phyloP scores from a whole-genome alignment of 2,888 invertebrate species.

The Acleris emargana region DNA sequence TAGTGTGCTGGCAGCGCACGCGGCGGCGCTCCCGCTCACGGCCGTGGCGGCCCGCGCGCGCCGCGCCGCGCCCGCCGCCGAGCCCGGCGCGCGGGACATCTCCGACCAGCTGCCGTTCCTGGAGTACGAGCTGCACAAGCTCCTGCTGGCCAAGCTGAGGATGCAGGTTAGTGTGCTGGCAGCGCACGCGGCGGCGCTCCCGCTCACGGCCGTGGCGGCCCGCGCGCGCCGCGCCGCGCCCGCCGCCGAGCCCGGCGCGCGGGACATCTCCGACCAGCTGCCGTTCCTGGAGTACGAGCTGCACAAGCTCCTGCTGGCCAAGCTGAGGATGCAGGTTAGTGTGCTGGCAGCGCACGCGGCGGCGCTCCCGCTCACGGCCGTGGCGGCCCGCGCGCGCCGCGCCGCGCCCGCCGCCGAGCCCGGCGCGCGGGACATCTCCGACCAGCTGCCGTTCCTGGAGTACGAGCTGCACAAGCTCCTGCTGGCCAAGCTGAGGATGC shows the following conservation, averaged over 20 bases:
- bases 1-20: conserved; percentile 89
- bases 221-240: conserved; percentile 90
- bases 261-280: conserved; percentile 97
- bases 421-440: too few relatives aligned
- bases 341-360: too few relatives aligned
- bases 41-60: conserved; percentile 88
- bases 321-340: conserved; percentile 81
- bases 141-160: conserved; percentile 87
- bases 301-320: conserved; percentile 93
- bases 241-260: conserved; percentile 92
- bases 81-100: conserved; percentile 95
- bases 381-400: too few relatives aligned
- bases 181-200: conserved; percentile 83
- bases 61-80: conserved; percentile 91
- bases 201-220: conserved; percentile 84
- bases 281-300: conserved; percentile 98
- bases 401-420: too few relatives aligned
- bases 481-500: too few relatives aligned
- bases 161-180: too few relatives aligned
- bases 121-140: conserved; percentile 97
- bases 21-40: conserved; percentile 71
- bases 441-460: too few relatives aligned
- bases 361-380: too few relatives aligned
- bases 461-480: too few relatives aligned
- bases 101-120: conserved; percentile 97